A percentile compares a stretch with the other conserved stretches of the same genome.
Conservation (phyloP, 2,113 vertebrate species). For the Diadophis punctatus region DNA sequence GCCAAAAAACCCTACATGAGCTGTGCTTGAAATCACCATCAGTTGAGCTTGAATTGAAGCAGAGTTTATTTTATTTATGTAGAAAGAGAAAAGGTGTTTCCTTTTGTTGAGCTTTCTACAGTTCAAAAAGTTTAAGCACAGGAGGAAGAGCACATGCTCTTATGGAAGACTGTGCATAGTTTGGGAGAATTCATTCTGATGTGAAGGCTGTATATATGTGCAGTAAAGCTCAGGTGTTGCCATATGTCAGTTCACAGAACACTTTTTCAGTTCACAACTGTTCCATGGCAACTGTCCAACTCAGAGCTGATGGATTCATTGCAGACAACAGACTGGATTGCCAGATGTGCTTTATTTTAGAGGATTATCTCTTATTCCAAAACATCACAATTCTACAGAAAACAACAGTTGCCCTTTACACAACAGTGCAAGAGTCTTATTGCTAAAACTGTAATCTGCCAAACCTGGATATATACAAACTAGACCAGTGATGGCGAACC, state of each 20-base stretch:
- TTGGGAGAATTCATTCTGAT: background rate
- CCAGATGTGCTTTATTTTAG: slow-evolving; percentile 17
- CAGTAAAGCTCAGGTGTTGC: background rate
- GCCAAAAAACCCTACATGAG: background rate
- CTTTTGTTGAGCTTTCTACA: background rate
- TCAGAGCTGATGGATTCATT: background rate
- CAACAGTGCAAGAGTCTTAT: background rate
- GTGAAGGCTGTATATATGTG: background rate
- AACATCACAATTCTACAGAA: background rate
- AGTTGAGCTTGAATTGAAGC: background rate
- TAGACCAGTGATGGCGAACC: no score
- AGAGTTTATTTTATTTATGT: background rate
- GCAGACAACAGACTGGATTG: slow-evolving; percentile 4
- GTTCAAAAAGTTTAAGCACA: background rate
- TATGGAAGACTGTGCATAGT: background rate
- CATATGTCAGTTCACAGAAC: background rate
- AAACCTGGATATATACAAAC: background rate
- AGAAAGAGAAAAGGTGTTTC: background rate
- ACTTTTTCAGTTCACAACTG: slow-evolving; percentile 9
- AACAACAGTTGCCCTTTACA: background rate
- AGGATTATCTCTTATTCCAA: slow-evolving; percentile 22
- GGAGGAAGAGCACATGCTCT: background rate
- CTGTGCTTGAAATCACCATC: background rate
- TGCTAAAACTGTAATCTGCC: slow-evolving; percentile 3
- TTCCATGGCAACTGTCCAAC: background rate